These are phyloP conservation scores for Pollenia amentaria DNA, from an alignment of 2,888 invertebrate genomes.

Conservation along the genomic window DNA sequence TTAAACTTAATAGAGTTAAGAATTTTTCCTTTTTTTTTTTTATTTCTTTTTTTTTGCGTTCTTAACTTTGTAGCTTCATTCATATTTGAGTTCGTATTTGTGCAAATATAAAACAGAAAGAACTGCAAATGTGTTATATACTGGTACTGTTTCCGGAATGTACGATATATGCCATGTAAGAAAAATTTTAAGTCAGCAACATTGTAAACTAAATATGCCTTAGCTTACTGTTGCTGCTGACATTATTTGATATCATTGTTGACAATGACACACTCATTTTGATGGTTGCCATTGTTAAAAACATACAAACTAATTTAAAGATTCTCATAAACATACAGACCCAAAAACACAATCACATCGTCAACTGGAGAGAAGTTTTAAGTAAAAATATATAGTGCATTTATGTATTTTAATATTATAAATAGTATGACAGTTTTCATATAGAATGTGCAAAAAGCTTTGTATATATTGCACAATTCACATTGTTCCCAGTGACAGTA, in stretches of 20 bases:
- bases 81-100: conserved; percentile 37
- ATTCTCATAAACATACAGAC: neutral
- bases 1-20: conserved; percentile 49
- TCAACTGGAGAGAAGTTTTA: conserved; percentile 25
- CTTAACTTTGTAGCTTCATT: neutral
- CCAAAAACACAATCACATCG: neutral
- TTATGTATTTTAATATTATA: conserved; percentile 53
- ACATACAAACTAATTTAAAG: neutral
- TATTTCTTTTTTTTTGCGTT: conserved; percentile 1
- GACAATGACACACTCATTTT: conserved; percentile 71
- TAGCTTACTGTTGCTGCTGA: conserved; percentile 60
- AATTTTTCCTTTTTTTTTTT: conserved; percentile 21
- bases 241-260: conserved; percentile 68
- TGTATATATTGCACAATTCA: conserved; percentile 21
- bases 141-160: conserved; percentile 5
- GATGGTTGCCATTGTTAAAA: conserved; percentile 64
- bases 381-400: conserved; percentile 25
- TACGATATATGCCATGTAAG: conserved; percentile 1
- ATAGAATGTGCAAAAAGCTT: conserved; percentile 36
- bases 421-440: conserved; percentile 52
- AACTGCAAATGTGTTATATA: conserved; percentile 29
- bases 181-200: conserved; percentile 64
- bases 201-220: conserved; percentile 68
- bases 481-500: conserved; percentile 58
- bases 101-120: conserved; percentile 12